These are phyloP conservation scores for Oncorhynchus mykiss DNA, from an alignment of 2,113 vertebrate species.

Conservation along the genomic window DNA sequence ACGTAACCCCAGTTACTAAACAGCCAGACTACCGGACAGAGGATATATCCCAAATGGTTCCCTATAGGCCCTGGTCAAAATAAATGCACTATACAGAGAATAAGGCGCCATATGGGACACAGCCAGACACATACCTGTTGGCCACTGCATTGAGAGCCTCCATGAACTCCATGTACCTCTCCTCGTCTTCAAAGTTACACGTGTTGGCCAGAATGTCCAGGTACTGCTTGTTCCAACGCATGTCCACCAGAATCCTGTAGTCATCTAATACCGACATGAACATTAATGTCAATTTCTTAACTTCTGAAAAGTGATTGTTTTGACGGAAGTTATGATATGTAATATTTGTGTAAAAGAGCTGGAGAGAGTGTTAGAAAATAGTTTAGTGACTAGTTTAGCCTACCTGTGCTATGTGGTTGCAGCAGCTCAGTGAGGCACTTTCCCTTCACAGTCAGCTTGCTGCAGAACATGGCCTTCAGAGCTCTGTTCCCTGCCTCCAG, in stretches of 20 bases:
- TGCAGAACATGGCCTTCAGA: conserved; percentile 83
- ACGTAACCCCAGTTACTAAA: background rate
- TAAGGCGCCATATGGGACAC: too few species aligned
- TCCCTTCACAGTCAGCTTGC: conserved; percentile 82
- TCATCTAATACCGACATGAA: conserved; percentile 77
- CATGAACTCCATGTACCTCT: conserved; percentile 82
- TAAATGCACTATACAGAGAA: background rate
- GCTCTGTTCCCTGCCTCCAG: conserved; percentile 85
- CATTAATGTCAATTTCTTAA: background rate
- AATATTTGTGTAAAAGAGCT: background rate
- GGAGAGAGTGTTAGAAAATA: background rate
- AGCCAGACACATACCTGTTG: conserved; percentile 78
- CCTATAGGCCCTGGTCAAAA: background rate
- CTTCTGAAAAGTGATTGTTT: background rate
- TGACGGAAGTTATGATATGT: too few species aligned
- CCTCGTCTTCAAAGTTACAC: conserved; percentile 84
- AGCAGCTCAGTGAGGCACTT: conserved; percentile 84
- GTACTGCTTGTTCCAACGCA: conserved; percentile 95
- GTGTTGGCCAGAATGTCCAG: conserved; percentile 90
- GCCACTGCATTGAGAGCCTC: conserved; percentile 83
- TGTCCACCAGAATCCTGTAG: conserved; percentile 86
- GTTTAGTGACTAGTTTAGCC: background rate
- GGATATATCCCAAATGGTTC: too few species aligned
- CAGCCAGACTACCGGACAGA: background rate
- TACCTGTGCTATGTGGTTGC: conserved; percentile 87